Percentiles rank a stretch among this genome's conserved stretches.
Conservation (phyloP, 2,113 vertebrate species). For the Bolborhynchus lineola region DNA sequence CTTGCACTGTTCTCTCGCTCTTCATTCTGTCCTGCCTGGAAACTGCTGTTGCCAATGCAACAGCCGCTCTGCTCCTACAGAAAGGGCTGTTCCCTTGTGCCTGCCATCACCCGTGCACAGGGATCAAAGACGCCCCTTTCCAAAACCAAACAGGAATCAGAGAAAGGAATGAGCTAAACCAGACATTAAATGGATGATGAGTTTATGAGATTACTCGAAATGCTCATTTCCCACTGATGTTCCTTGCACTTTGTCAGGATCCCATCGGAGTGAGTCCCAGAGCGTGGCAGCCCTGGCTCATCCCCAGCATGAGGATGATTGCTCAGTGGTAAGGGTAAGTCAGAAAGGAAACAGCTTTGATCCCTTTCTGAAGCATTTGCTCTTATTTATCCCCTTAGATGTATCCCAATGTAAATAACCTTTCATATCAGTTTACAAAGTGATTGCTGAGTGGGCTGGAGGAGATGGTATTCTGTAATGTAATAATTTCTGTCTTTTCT, state of each 20-base stretch:
- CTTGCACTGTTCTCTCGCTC: neutral
- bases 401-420: conserved; percentile 6
- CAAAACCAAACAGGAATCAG: neutral
- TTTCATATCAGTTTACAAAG: conserved; percentile 14
- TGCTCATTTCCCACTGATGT: neutral
- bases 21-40: neutral
- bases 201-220: neutral
- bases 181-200: neutral
- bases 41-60: neutral
- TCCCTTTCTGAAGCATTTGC: neutral
- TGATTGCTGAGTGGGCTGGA: neutral
- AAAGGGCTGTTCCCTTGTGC: neutral
- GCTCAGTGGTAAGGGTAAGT: neutral
- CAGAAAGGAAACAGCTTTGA: conserved; percentile 19
- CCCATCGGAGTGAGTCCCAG: accelerated
- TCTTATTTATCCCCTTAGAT: neutral
- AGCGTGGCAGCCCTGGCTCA: neutral
- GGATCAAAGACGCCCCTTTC: neutral
- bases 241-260: neutral
- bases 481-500: conserved; percentile 14
- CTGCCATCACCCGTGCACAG: neutral
- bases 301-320: accelerated
- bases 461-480: neutral
- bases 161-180: neutral
- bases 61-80: neutral